Evolutionary conservation across 2,797 vertebrate species (phyloP).

Genomic region (Falco naumanni): DNA sequence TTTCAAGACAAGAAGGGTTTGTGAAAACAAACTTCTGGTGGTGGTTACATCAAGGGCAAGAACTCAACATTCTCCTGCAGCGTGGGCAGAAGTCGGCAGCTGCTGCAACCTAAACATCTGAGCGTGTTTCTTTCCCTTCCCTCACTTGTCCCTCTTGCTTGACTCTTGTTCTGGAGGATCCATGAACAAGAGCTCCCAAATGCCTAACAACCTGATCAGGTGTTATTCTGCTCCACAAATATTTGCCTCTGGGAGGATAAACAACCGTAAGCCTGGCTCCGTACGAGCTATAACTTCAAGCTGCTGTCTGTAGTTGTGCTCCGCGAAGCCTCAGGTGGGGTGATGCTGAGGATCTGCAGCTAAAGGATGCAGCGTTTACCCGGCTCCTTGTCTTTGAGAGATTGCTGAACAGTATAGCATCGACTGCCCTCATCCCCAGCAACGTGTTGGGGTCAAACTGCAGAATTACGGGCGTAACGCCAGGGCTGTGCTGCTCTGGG

Average conservation of each 20-base stretch:
- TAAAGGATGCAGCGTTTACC: rapidly evolving
- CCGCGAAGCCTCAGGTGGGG: not conserved
- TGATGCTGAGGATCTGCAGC: not conserved
- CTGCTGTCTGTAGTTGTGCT: not conserved
- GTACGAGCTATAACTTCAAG: rapidly evolving
- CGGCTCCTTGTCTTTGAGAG: not conserved
- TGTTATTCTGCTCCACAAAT: not conserved
- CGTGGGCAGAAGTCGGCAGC: slow-evolving; percentile 35
- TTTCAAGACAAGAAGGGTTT: slow-evolving; percentile 19
- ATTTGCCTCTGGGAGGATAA: not conserved
- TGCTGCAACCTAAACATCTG: slow-evolving; percentile 34
- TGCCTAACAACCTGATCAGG: not conserved
- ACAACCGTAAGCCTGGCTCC: not conserved
- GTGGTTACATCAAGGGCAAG: slow-evolving; percentile 43
- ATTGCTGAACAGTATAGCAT: not conserved
- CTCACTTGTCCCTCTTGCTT: not conserved
- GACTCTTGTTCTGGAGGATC: not conserved
- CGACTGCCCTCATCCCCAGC: not conserved
- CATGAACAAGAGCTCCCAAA: not conserved
- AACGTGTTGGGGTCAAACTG: rapidly evolving
- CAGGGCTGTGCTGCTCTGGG: not conserved
- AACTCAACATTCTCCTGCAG: slow-evolving; percentile 16
- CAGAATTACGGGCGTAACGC: rapidly evolving
- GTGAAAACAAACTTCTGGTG: slow-evolving; percentile 49
- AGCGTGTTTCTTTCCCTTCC: not conserved